These are phyloP conservation scores for Pemphigus obesinymphae DNA, from an alignment of 1,140 invertebrate species.

Conservation along the genomic window DNA sequence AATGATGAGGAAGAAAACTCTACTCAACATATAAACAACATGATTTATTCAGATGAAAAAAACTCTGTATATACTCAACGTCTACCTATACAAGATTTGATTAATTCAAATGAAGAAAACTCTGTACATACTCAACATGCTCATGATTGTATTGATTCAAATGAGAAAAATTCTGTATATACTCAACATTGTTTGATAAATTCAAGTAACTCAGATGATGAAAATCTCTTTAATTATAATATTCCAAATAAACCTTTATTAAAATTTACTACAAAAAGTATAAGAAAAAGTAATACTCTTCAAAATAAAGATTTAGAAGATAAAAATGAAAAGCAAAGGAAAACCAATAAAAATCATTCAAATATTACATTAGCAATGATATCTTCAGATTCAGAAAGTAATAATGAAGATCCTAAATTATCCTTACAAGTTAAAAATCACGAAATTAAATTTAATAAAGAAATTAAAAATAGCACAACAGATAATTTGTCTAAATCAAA, in stretches of 20 bases:
- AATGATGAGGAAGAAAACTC: background rate
- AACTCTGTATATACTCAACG: background rate
- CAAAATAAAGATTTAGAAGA: background rate
- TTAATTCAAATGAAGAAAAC: background rate
- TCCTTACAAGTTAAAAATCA: background rate
- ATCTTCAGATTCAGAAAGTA: background rate
- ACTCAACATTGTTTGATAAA: background rate
- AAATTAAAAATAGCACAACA: background rate
- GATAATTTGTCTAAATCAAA: background rate
- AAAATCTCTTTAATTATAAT: background rate
- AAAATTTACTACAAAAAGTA: background rate
- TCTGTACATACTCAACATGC: too few species aligned
- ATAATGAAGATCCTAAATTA: background rate
- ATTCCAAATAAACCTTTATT: background rate
- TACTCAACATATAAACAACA: background rate
- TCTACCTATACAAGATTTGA: background rate
- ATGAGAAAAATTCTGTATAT: background rate
- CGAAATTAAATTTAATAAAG: background rate
- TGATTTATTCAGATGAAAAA: background rate
- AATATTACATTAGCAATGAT: background rate
- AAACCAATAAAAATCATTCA: background rate
- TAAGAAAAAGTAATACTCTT: background rate
- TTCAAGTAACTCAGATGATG: too few species aligned
- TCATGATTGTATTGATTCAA: too few species aligned
- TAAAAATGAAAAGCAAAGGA: background rate